Evolutionary conservation across 1,140 invertebrate genomes (phyloP), one percentile per base, ranked within the genome.

Genomic region (Thalassaphorura encarpata): DNA sequence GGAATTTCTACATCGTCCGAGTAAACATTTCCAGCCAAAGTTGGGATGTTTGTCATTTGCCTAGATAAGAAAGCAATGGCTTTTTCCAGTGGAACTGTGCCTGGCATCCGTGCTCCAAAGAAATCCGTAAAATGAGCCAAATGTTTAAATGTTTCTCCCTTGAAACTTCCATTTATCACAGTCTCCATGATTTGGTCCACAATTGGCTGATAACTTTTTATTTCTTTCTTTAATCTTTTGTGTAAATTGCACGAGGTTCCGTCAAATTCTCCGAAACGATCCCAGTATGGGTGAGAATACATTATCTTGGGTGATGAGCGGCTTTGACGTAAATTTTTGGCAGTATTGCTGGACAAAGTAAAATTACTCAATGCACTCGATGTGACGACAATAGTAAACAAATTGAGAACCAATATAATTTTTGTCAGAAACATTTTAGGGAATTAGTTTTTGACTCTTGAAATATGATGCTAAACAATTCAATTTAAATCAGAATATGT

Each of bases 51-150:
- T 58, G 29, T 66, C 40, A 80, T 76, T 39, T 76, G 69, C 26
- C 81, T 62, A 27, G 84, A 64, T 69, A 83, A 78, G 63, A 83
- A 83, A 71, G 86, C 80, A 55, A 87, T 87, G 0, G 84, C 72
- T 50, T 79, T 69, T 71, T 86, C 83, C 13, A 86, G 73, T 54
- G 69, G 73, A 56, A 76, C 55, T 0, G 80, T 78, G 1, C 85
- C 85, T 0, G 80, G 71, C 31, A 82, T 71, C 51, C 86, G 73
- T 5, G 77, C 72, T 3, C 84, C 84, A 74, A 85, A 87, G 51
- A 72, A 80, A 64, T 87, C 84, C 0, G 83, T 78, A 67, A 87
- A 85, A 24, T 72, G 66, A 2, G 77, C 73, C 13, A 87, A 70
- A 66, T 83, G 78, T 42, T 78, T 67, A 67, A 78, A 83, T 0